Evolutionary conservation across 1,140 invertebrate species (phyloP).

Genomic region (silkworm (Bombyx mori)): DNA sequence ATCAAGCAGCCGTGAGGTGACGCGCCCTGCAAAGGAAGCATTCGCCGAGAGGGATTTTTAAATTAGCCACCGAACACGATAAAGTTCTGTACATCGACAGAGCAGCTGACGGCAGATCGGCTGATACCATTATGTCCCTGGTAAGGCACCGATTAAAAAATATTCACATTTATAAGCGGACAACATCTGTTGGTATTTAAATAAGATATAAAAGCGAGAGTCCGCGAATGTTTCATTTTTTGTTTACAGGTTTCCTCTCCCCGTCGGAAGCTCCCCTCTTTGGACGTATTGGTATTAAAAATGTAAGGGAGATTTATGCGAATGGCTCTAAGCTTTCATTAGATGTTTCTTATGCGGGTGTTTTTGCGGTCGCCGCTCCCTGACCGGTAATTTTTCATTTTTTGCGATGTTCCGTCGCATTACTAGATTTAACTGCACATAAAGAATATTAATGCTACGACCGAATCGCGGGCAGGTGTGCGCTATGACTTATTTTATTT

Average conservation of each 20-base stretch:
- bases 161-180: constrained; percentile 65
- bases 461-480: constrained; percentile 49
- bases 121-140: constrained; percentile 67
- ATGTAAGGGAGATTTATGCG: constrained; percentile 71
- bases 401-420: constrained; percentile 45
- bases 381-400: constrained; percentile 71
- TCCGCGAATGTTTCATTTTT: constrained; percentile 60
- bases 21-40: constrained; percentile 30
- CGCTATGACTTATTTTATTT: constrained; percentile 57
- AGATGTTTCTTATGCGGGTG: constrained; percentile 64
- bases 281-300: constrained; percentile 71
- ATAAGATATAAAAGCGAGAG: constrained; percentile 63
- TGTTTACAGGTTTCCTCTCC: constrained; percentile 46
- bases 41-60: constrained; percentile 48
- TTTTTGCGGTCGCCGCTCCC: constrained; percentile 63
- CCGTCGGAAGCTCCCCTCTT: constrained; percentile 48
- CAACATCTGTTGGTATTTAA: constrained; percentile 66
- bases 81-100: constrained; percentile 58
- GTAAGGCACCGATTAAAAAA: constrained; percentile 68
- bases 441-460: constrained; percentile 64
- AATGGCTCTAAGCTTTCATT: constrained; percentile 71
- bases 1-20: constrained; percentile 51
- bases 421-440: constrained; percentile 66
- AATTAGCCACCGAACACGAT: constrained; percentile 61
- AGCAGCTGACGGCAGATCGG: constrained; percentile 67